Base-by-base conservation (phyloP, 2,113 vertebrate species). In the Etheostoma cragini region DNA sequence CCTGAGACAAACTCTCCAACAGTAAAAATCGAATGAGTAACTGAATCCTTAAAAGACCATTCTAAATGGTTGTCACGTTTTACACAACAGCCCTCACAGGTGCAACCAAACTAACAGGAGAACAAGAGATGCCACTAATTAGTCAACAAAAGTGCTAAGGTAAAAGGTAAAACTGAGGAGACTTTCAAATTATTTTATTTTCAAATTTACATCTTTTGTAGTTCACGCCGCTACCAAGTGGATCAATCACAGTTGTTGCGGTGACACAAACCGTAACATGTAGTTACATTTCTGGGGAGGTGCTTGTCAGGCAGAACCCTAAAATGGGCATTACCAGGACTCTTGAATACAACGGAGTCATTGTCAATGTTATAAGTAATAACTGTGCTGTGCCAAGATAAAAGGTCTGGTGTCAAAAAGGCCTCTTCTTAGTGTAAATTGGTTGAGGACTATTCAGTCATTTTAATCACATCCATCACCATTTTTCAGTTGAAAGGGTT, bases 181-280 rank as follows among this genome's bases (percentile, higher is more conserved):
- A 68, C 15, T n/a, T 50, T 30, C 5, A 8, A 47, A 45, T 42
- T 24, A 0, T 56, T 58, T 60, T 71, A 67, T 82, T 76, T 62
- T 57, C 66, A 67, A 1, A 14, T 10, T 57, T 38, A 58, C 30
- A 21, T 22, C 16, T 38, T 54, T 54, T 11, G 2, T 42, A 3
- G 38, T 42, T 42, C 38, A 42, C 2, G 38, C 10, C 2, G 10
- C 10, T 42, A 42, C 38, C 38, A 42, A 11, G 8, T 2, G 38
- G 10, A 42, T 2, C 38, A 11, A 42, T 42, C 38, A 11, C 38
- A 42, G 38, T 42, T 42, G 38, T 42, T 42, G 10, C 38, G 38
- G 38, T 3, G 26, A 26, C 1, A 26, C 26, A 26, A 3, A 26
- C 38, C 8, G 38, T 8, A 42, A 42, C 38, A 10, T 42, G 38